Evolutionary conservation across 2,888 invertebrate genomes (phyloP), one percentile per base, ranked within the genome.

Genomic region (Tachina fera): DNA sequence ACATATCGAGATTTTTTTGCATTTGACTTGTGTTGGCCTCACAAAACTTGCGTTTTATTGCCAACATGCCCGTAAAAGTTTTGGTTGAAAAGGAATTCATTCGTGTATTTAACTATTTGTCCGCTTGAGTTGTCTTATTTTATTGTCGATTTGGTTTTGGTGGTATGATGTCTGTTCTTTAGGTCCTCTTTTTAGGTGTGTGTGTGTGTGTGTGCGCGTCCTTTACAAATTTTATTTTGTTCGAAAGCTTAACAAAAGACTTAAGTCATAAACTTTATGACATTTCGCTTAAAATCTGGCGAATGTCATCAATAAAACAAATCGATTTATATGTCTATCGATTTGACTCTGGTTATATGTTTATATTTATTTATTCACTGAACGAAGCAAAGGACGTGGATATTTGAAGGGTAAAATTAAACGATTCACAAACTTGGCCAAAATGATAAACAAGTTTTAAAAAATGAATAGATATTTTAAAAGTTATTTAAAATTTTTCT

Each of bases 261-360:
- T 91, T 91, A 91, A 91, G 91, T 91, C 91, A 91, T 91, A 91
- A 91, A 91, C 89, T 91, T 91, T 91, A 91, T 91, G 91, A 91
- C 90, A 91, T 90, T 91, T 90, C 88, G 90, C 91, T 89, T 89
- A 85, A 88, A 83, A 84, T 82, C 86, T 90, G 90, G 84, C 89
- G 88, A 91, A 89, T 90, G 91, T 91, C 91, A 91, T 91, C 91
- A 91, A 91, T 90, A 91, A 90, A 90, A 91, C 91, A 91, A 91
- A 91, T 91, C 91, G 91, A 91, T 91, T 91, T 91, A 31, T 31
- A 31, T 31, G 91, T 89, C 89, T 86, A 87, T 87, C 88, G 88
- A 88, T 88, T 88, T 87, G 86, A 86, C 87, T 87, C 47, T 68
- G 53, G 67, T 83, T 68, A 60, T 74, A 13, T 41, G 39, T 70